These are phyloP conservation scores for Neoarius graeffei DNA, from an alignment of 2,113 vertebrate species.

Conservation along the genomic window DNA sequence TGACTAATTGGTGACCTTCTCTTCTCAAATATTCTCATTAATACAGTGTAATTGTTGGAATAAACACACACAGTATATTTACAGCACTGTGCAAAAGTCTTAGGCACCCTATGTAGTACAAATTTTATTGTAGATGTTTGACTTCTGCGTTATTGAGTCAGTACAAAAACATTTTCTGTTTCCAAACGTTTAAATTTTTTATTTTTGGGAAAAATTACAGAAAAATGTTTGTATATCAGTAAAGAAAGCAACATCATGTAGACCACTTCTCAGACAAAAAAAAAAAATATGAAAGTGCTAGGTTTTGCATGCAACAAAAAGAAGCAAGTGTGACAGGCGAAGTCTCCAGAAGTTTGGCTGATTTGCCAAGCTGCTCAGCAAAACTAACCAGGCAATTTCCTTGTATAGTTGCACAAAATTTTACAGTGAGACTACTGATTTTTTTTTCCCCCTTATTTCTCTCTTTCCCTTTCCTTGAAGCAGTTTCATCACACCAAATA, in stretches of 20 bases:
- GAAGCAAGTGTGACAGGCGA: background rate
- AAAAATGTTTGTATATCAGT: background rate
- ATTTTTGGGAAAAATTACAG: background rate
- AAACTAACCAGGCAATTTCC: background rate
- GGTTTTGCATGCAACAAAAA: background rate
- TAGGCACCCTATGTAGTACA: background rate
- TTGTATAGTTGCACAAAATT: background rate
- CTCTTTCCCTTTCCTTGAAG: no score
- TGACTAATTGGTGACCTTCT: slow-evolving; percentile 70
- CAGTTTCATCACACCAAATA: background rate
- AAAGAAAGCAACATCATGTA: background rate
- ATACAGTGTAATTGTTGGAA: background rate
- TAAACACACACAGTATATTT: background rate
- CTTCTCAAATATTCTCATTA: background rate
- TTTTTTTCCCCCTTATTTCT: no score
- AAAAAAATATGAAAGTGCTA: background rate
- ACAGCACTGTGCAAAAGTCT: background rate
- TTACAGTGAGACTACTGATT: background rate
- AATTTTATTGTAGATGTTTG: background rate
- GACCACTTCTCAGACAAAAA: background rate
- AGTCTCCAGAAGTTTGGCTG: background rate
- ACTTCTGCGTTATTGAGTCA: background rate
- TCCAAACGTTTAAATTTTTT: background rate
- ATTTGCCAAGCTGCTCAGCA: background rate
- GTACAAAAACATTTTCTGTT: background rate